Percentiles rank a stretch among this genome's conserved stretches.
These are phyloP conservation scores for Plutella xylostella DNA, from an alignment of 2,888 invertebrate species.

Conservation along the genomic window DNA sequence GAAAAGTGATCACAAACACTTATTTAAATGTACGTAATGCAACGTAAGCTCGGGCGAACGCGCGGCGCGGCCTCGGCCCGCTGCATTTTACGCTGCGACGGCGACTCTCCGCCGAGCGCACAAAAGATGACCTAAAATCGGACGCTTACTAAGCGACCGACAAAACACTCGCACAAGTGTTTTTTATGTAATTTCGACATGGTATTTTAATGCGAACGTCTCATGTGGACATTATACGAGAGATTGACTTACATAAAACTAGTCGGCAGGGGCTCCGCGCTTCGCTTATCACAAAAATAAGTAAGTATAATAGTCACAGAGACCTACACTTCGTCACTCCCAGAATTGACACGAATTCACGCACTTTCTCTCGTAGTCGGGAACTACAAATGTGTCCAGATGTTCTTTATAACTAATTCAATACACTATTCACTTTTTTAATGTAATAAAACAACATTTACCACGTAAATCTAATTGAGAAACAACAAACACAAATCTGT, in stretches of 20 bases:
- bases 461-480: constrained; percentile 51
- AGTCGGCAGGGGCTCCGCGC: constrained; percentile 60
- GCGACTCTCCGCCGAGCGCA: constrained; percentile 55
- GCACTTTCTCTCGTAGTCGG: background rate
- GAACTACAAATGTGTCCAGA: background rate
- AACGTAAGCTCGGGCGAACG: constrained; percentile 45
- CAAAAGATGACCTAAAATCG: constrained; percentile 69
- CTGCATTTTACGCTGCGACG: constrained; percentile 61
- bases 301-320: constrained; percentile 67
- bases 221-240: constrained; percentile 34
- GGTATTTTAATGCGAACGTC: constrained; percentile 31
- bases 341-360: background rate
- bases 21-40: constrained; percentile 59
- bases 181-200: constrained; percentile 54
- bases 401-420: constrained; percentile 12
- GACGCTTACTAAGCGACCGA: constrained; percentile 49
- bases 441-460: constrained; percentile 41
- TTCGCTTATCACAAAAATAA: constrained; percentile 70
- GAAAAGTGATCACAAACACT: constrained; percentile 55
- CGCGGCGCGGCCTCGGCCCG: constrained; percentile 63
- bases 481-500: constrained; percentile 73
- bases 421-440: constrained; percentile 36
- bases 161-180: constrained; percentile 34
- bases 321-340: constrained; percentile 59
- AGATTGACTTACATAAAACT: constrained; percentile 59